These are phyloP conservation scores for Menidia menidia DNA, from an alignment of 2,797 vertebrate species.

Conservation along the genomic window DNA sequence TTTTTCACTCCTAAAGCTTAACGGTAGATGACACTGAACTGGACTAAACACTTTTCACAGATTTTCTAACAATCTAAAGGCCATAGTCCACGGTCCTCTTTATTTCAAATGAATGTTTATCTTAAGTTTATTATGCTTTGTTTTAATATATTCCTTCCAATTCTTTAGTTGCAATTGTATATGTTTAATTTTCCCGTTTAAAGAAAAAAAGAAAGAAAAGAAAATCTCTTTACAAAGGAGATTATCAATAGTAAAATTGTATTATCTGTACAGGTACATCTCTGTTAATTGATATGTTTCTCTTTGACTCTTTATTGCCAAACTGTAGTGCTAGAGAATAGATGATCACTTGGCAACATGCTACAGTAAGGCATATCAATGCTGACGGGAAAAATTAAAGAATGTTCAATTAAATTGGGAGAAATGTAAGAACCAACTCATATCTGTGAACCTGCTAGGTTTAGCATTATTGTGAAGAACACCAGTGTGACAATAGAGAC, in stretches of 20 bases:
- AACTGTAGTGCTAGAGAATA: not conserved
- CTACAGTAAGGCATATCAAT: not conserved
- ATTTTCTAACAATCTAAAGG: not conserved
- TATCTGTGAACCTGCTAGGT: not conserved
- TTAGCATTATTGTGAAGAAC: no score
- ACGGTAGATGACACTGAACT: not conserved
- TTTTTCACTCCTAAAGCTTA: not conserved
- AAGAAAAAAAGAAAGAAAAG: no score
- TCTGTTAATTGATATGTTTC: not conserved
- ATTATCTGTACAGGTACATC: not conserved
- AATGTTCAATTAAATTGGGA: not conserved
- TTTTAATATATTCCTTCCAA: no score
- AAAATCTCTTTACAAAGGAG: no score
- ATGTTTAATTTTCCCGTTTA: no score
- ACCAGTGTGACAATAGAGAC: no score
- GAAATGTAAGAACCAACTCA: slow-evolving; percentile 6
- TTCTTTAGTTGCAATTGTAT: no score
- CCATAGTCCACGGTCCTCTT: not conserved
- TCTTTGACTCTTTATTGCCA: not conserved
- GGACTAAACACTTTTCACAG: not conserved
- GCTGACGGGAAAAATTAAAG: not conserved
- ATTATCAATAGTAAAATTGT: not conserved
- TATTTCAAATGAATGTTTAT: no score
- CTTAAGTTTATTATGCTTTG: no score
- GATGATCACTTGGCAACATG: slow-evolving; percentile 4